Base-by-base conservation (phyloP, 2,113 vertebrate species). In the Etheostoma cragini region DNA sequence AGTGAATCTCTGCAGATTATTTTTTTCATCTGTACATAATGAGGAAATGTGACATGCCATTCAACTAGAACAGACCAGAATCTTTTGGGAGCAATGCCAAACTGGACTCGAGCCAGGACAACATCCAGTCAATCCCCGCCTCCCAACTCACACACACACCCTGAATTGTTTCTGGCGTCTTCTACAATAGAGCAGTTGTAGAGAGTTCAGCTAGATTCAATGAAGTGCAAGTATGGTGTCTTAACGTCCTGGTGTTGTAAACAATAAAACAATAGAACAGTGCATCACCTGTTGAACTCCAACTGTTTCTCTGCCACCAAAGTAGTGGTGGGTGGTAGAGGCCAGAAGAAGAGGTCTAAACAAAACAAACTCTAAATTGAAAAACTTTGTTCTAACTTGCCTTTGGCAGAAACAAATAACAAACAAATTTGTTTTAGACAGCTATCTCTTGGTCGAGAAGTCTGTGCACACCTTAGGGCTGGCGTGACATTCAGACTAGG, bases 111-210 rank as follows among this genome's bases (percentile, higher is more conserved):
- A 73, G 72, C 82, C 82, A 88, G 21, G 6, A 47, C 5, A 26
- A 76, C 53, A 89, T 86, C 76, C 26, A 76, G 76, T 85, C 54
- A 83, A 15, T 76, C 64, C 47, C 57, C 24, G 3, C 85, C 86
- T 64, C 47, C 67, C 10, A 30, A 47, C 33, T 30, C 16, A 11
- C 38, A 42, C 38, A 81, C 82, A 80, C 60, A 45, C 73, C 63
- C 81, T 22, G 11, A 4, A 42, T 38, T 80, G 24, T 64, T 21
- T 66, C 61, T 76, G 53, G 38, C 46, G 2, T 78, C 72, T 71
- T 80, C 71, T 42, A 53, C 22, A 21, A 35, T 6, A 42, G 14
- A 33, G 24, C 0, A 49, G 58, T 22, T 33, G 68, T 14, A 21
- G 2, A 68, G 16, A 80, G 71, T 76, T 89, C 64, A 82, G 11